These are phyloP conservation scores for Sebastes elongatus DNA, from an alignment of 2,797 vertebrate species.

Conservation along the genomic window DNA sequence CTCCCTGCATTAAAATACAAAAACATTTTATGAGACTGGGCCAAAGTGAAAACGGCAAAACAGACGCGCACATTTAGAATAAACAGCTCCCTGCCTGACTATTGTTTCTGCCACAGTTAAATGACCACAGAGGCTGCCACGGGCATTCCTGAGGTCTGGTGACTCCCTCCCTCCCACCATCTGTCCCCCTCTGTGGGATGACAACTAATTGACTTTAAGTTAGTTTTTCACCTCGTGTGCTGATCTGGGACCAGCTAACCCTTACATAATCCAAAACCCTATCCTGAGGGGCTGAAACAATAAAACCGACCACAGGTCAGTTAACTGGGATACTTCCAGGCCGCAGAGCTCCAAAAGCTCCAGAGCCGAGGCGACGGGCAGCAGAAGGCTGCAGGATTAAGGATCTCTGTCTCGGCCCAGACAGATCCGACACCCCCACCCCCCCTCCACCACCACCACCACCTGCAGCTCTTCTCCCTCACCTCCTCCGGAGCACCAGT, in stretches of 20 bases:
- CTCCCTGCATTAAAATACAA: background rate
- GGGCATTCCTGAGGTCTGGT: conserved; percentile 55
- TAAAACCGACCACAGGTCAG: conserved; percentile 46
- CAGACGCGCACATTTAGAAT: conserved; percentile 40
- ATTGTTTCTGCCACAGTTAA: conserved; percentile 60
- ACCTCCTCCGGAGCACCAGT: conserved; percentile 28
- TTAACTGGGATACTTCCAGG: background rate
- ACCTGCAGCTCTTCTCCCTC: background rate
- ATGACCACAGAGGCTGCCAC: conserved; percentile 37
- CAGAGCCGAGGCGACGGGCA: conserved; percentile 20
- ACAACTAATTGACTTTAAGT: conserved; percentile 54
- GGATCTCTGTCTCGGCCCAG: conserved; percentile 54
- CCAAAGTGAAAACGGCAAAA: conserved; percentile 32
- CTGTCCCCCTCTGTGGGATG: conserved; percentile 36
- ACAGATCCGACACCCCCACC: conserved; percentile 28
- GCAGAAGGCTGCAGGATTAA: conserved; percentile 78
- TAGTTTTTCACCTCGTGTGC: conserved; percentile 40
- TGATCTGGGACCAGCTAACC: conserved; percentile 46
- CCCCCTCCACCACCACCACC: background rate
- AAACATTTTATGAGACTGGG: background rate
- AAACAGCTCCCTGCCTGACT: conserved; percentile 49
- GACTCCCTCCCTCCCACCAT: conserved; percentile 46
- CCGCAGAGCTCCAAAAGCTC: background rate
- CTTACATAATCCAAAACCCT: conserved; percentile 18
- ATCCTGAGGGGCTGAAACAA: conserved; percentile 1